A percentile compares a stretch with the other conserved stretches of the same genome.
phyloP scores from a whole-genome alignment of 2,113 vertebrate species.

The Corythornis madagascariensis region DNA sequence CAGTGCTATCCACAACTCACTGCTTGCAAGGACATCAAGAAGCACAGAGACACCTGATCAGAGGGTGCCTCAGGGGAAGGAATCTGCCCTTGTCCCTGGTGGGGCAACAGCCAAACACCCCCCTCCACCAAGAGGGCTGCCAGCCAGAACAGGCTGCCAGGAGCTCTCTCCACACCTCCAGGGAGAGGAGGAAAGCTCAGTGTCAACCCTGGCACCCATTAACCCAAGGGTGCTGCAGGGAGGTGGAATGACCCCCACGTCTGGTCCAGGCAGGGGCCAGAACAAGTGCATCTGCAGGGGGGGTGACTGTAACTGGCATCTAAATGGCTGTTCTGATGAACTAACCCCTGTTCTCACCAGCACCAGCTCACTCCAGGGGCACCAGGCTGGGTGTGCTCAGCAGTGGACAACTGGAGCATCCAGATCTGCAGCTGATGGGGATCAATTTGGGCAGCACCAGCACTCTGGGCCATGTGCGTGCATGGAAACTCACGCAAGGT shows the following conservation, averaged over 20 bases:
- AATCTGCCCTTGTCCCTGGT: background rate
- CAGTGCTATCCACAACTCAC: background rate
- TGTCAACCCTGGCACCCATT: rapidly evolving
- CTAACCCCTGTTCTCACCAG: background rate
- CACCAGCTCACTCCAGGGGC: background rate
- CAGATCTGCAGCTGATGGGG: background rate
- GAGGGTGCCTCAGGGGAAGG: background rate
- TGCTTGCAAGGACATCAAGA: background rate
- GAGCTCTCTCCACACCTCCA: rapidly evolving
- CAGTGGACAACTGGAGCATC: background rate
- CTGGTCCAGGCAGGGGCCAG: rapidly evolving
- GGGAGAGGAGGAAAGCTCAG: background rate
- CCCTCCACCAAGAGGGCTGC: background rate
- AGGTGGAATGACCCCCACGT: rapidly evolving
- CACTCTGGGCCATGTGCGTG: background rate
- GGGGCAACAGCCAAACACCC: background rate
- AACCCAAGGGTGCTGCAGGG: background rate
- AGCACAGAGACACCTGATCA: background rate
- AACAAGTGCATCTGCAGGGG: background rate
- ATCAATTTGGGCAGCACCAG: rapidly evolving
- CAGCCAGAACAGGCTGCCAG: rapidly evolving
- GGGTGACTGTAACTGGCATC: background rate
- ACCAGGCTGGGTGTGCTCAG: background rate
- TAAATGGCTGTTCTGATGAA: rapidly evolving
- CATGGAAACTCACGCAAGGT: background rate